These are phyloP conservation scores for Pentalonia nigronervosa DNA, from an alignment of 1,140 invertebrate species.

Conservation along the genomic window DNA sequence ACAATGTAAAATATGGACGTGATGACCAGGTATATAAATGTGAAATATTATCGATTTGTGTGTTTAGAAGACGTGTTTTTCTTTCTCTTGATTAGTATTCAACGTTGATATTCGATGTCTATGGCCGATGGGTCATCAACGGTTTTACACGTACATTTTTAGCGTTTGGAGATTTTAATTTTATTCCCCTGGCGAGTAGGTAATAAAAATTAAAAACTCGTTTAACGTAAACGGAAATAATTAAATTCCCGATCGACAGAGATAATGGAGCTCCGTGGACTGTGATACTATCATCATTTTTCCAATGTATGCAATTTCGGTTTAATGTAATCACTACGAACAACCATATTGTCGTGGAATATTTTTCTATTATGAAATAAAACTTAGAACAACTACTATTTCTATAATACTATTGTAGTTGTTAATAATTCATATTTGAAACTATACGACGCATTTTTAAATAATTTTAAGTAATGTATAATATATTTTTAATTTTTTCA, in stretches of 20 bases:
- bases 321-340: background rate
- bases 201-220: slow-evolving; percentile 45
- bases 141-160: background rate
- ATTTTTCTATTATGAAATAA: background rate
- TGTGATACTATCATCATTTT: background rate
- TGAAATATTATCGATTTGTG: slow-evolving; percentile 24
- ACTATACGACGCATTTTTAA: background rate
- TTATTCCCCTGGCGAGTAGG: background rate
- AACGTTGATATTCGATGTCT: slow-evolving; percentile 14
- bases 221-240: slow-evolving; percentile 50
- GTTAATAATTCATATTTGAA: background rate
- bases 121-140: slow-evolving; percentile 5
- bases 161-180: slow-evolving; percentile 29
- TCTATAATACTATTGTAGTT: too few relatives aligned
- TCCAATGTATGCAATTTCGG: too few relatives aligned
- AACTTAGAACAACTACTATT: too few relatives aligned
- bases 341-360: background rate
- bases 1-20: background rate
- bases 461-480: background rate
- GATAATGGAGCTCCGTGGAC: background rate
- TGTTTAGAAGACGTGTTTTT: slow-evolving; percentile 24
- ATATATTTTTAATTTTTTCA: background rate
- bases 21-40: background rate
- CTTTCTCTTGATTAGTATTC: slow-evolving; percentile 21
- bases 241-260: slow-evolving; percentile 28